Conservation (phyloP, 2,113 vertebrate genomes). For the Leptosomus discolor region DNA sequence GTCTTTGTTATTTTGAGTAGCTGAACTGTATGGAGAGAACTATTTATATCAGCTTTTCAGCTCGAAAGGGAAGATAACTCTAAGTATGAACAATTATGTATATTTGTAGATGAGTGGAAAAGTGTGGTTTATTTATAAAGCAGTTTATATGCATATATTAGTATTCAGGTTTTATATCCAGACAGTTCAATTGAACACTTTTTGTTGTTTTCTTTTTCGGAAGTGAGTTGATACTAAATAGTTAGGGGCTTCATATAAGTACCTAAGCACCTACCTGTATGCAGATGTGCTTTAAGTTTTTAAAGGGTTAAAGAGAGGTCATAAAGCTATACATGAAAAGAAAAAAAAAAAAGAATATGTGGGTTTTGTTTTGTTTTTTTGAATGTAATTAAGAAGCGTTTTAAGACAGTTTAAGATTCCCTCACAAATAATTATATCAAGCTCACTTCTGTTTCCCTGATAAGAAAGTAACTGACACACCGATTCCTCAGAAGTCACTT, state of each 20-base stretch:
- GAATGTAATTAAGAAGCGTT: neutral
- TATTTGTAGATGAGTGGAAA: neutral
- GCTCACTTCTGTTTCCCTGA: neutral
- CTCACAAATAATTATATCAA: neutral
- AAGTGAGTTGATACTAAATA: neutral
- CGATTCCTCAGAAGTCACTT: neutral
- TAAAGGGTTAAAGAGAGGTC: neutral
- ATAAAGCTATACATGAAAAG: neutral
- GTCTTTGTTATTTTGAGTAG: neutral
- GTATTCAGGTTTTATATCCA: neutral
- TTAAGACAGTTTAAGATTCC: neutral
- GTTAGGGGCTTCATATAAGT: neutral
- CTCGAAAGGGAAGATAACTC: neutral
- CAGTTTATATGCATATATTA: neutral
- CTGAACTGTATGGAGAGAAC: neutral
- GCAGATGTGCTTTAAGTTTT: neutral
- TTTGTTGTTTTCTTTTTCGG: neutral
- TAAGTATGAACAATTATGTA: neutral
- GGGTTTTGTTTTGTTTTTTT: neutral
- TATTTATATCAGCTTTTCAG: constrained; percentile 15
- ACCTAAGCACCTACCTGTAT: neutral
- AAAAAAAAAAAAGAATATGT: neutral
- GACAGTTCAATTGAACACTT: neutral
- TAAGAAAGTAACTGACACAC: neutral
- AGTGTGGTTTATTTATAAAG: neutral